Conservation (phyloP, 2,797 vertebrate species). For the Chromobotia macracanthus region DNA sequence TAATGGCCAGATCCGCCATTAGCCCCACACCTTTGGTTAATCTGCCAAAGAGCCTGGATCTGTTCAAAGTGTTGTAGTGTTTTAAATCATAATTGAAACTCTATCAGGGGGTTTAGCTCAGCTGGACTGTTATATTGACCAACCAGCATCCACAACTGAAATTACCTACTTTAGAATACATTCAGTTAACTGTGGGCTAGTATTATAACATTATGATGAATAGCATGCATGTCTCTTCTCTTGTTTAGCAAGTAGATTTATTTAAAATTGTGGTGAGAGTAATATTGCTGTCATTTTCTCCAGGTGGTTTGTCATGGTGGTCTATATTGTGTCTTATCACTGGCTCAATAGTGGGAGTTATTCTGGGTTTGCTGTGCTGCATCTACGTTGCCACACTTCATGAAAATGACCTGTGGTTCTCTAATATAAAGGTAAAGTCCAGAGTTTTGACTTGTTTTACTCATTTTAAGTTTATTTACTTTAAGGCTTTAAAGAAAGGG, state of each 20-base stretch:
- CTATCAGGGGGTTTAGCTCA: not conserved
- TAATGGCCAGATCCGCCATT: not conserved
- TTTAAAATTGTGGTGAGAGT: constrained; percentile 17
- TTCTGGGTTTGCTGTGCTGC: constrained; percentile 87
- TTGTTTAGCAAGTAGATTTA: not conserved
- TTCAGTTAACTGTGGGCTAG: not conserved
- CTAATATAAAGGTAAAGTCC: constrained; percentile 91
- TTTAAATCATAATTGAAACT: too few species aligned
- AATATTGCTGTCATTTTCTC: constrained; percentile 33
- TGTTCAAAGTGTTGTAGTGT: not conserved
- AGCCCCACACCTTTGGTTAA: not conserved
- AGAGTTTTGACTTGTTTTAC: not conserved
- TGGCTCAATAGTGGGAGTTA: constrained; percentile 84
- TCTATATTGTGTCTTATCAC: constrained; percentile 76
- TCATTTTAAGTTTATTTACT: not conserved
- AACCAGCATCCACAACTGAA: too few species aligned
- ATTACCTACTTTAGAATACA: not conserved
- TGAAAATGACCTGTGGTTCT: constrained; percentile 99
- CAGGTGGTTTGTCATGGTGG: constrained; percentile 76
- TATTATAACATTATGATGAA: not conserved
- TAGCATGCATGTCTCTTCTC: not conserved
- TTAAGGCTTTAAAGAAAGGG: not conserved
- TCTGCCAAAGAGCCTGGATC: not conserved
- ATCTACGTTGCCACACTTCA: constrained; percentile 93
- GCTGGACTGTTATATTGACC: not conserved